Conservation (phyloP, 1,140 invertebrate genomes). For the Conus ventricosus region DNA sequence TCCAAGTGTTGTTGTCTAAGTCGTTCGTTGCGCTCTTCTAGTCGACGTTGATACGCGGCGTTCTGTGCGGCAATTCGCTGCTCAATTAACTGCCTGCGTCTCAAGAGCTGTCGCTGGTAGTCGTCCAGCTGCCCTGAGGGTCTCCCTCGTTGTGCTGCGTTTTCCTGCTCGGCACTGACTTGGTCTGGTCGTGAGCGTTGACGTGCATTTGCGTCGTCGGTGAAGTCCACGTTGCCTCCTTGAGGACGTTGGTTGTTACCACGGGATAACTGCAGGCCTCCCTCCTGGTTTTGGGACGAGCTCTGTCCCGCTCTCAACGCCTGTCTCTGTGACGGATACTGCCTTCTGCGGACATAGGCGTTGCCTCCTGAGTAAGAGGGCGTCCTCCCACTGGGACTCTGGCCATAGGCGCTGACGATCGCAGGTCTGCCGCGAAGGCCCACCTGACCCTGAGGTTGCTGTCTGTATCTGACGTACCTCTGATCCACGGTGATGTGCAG, state of each 20-base stretch:
- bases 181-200: neutral
- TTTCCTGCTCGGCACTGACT: neutral
- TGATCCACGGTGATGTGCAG: neutral
- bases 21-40: conserved; percentile 30
- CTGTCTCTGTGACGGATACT: neutral
- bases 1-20: neutral
- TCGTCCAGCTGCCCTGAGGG: conserved; percentile 7
- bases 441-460: neutral
- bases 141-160: neutral
- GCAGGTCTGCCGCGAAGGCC: neutral
- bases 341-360: neutral
- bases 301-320: neutral
- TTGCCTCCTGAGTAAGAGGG: neutral
- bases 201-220: neutral
- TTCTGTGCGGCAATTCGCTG: conserved; percentile 16
- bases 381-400: neutral
- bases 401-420: neutral
- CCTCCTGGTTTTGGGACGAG: neutral
- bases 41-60: conserved; percentile 23
- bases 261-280: neutral
- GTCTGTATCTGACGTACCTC: neutral
- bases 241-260: too few relatives aligned
- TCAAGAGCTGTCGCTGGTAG: conserved; percentile 14
- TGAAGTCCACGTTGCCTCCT: neutral
- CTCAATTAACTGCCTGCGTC: conserved; percentile 15